These are phyloP conservation scores for Apotomis betuletana DNA, from an alignment of 2,888 invertebrate species.

Conservation along the genomic window DNA sequence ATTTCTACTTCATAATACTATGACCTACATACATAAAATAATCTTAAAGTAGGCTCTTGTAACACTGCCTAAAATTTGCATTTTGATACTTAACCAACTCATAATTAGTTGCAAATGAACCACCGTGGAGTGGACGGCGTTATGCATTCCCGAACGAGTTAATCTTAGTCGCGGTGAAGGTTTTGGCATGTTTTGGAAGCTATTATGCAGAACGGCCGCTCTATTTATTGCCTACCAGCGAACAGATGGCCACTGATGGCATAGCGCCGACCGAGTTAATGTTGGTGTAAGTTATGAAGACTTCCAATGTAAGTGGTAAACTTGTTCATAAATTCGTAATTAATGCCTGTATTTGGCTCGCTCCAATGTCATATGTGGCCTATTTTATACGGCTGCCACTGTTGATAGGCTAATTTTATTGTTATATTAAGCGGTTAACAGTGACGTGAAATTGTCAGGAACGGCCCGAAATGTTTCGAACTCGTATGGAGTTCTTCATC, in stretches of 20 bases:
- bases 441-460: no score
- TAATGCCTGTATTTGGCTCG: no score
- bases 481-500: no score
- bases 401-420: no score
- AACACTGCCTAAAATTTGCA: background rate
- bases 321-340: background rate
- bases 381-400: no score
- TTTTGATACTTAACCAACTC: background rate
- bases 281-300: conserved; percentile 20
- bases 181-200: conserved; percentile 41
- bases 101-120: conserved; percentile 25
- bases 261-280: conserved; percentile 17
- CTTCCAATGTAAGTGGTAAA: conserved; percentile 2
- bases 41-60: background rate
- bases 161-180: conserved; percentile 38
- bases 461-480: no score
- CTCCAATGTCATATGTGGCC: no score
- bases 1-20: no score
- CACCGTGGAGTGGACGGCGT: conserved; percentile 15
- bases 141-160: conserved; percentile 31
- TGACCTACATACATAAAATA: background rate
- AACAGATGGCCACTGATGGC: conserved; percentile 39
- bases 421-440: no score
- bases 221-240: conserved; percentile 27
- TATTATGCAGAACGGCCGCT: conserved; percentile 35